These are phyloP conservation scores for Ictalurus furcatus DNA, from an alignment of 2,113 vertebrate genomes.

Conservation along the genomic window DNA sequence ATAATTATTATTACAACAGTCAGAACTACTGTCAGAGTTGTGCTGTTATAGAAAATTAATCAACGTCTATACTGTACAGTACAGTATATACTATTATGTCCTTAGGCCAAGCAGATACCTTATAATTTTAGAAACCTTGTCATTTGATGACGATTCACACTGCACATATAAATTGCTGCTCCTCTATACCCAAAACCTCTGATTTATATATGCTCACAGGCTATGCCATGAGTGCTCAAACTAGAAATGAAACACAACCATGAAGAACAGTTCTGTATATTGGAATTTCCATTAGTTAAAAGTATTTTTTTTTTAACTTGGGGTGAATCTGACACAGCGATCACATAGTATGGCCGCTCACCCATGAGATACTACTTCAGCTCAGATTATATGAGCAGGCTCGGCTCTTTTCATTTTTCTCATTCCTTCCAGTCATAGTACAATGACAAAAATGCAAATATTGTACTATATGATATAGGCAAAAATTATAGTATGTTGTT, in stretches of 20 bases:
- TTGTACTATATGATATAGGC: not conserved
- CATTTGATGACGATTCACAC: not conserved
- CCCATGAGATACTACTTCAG: not conserved
- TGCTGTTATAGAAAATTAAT: not conserved
- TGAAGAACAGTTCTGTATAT: not conserved
- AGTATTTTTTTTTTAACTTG: not conserved
- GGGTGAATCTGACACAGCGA: not conserved
- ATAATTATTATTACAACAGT: not conserved
- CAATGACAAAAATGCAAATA: not conserved
- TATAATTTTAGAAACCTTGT: not conserved
- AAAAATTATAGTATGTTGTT: not conserved
- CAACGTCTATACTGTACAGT: too few species aligned
- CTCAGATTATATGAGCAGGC: not conserved
- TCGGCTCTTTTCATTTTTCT: not conserved
- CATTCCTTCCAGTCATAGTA: not conserved
- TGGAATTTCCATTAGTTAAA: not conserved
- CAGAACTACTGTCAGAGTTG: not conserved
- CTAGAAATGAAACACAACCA: not conserved
- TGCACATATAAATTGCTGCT: not conserved
- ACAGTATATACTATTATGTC: not conserved
- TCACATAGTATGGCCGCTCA: not conserved
- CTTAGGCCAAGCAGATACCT: not conserved
- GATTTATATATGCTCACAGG: not conserved
- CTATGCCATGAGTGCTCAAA: not conserved
- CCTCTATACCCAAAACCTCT: not conserved